Evolutionary conservation across 2,888 invertebrate species (phyloP).

Genomic region (Diplolepis rosae): DNA sequence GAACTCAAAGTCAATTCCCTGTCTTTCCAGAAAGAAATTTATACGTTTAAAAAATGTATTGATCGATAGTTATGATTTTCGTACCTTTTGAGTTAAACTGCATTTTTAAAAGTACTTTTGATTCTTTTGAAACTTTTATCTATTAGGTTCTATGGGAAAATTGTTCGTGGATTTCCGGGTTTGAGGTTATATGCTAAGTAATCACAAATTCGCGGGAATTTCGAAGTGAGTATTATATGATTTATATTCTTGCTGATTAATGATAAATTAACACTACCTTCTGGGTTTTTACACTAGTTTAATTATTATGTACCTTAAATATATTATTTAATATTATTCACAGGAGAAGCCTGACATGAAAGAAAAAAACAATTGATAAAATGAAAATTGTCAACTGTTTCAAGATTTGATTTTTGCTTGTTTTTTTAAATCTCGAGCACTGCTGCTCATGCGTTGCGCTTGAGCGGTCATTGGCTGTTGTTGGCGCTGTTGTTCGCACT

Average conservation of each 20-base stretch:
- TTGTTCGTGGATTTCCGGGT: constrained; percentile 37
- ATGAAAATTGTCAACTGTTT: not conserved
- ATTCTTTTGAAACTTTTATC: not conserved
- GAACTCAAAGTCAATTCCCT: constrained; percentile 39
- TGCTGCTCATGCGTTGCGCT: too few relatives aligned
- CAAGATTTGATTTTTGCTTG: not conserved
- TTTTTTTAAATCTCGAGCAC: too few relatives aligned
- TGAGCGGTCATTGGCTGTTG: too few relatives aligned
- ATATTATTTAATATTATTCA: not conserved
- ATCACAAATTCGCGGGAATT: constrained; percentile 31
- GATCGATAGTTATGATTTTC: not conserved
- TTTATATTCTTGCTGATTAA: not conserved
- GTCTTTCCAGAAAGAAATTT: not conserved
- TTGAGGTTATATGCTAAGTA: constrained; percentile 35
- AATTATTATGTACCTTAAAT: not conserved
- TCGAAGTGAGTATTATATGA: not conserved
- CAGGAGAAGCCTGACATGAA: not conserved
- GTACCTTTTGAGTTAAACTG: not conserved
- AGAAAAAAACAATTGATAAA: not conserved
- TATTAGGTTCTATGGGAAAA: not conserved
- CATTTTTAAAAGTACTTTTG: not conserved
- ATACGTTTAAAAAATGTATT: not conserved
- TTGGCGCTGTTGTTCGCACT: too few relatives aligned
- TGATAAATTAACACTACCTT: not conserved
- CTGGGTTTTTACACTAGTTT: not conserved